Evolutionary conservation across 2,888 invertebrate species (phyloP).

Genomic region (Chesias legatella): DNA sequence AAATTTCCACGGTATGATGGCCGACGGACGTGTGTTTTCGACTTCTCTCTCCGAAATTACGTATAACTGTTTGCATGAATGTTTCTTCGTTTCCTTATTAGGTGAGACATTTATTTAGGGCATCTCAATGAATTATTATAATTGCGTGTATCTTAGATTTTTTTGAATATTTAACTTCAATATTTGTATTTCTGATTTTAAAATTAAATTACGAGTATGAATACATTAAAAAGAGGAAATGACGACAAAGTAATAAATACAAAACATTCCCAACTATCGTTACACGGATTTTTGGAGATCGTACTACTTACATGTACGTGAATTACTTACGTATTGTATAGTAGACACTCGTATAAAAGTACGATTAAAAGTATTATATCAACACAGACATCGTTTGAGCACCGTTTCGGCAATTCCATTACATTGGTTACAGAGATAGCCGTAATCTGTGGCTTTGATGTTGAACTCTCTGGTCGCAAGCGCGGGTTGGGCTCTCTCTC

Average conservation of each 20-base stretch:
- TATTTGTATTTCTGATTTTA: too few species aligned
- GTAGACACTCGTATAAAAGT: neutral
- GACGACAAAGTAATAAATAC: too few species aligned
- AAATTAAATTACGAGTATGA: too few species aligned
- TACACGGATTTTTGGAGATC: too few species aligned
- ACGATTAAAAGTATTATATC: neutral
- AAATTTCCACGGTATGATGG: conserved; percentile 53
- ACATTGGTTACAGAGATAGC: conserved; percentile 21
- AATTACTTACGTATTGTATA: too few species aligned
- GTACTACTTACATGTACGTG: too few species aligned
- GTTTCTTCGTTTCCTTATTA: conserved; percentile 20
- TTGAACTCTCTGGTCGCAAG: conserved; percentile 28
- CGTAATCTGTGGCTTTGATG: conserved; percentile 31
- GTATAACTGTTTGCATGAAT: conserved; percentile 24
- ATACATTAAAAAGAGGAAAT: too few species aligned
- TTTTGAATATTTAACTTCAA: too few species aligned
- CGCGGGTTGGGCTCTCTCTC: conserved; percentile 33
- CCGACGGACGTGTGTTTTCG: conserved; percentile 39
- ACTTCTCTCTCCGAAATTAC: conserved; percentile 29
- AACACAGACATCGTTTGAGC: conserved; percentile 2
- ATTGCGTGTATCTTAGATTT: too few species aligned
- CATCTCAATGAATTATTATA: neutral
- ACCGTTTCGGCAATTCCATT: conserved; percentile 20
- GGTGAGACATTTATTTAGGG: conserved; percentile 3
- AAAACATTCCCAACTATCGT: too few species aligned